These are phyloP conservation scores for Musca vetustissima DNA, from an alignment of 1,140 invertebrate species.

Conservation along the genomic window DNA sequence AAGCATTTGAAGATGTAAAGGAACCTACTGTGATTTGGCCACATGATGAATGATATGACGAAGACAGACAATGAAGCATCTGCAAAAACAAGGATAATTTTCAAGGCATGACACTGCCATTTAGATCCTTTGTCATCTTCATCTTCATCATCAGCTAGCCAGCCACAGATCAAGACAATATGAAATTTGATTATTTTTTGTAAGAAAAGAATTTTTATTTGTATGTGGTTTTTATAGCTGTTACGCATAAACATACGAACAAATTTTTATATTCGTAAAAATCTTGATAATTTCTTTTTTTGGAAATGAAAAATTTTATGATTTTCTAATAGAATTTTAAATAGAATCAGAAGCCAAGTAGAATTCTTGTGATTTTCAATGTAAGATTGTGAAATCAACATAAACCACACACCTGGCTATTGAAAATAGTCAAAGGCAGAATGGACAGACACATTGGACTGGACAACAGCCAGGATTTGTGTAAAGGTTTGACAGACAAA, in stretches of 20 bases:
- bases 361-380: neutral
- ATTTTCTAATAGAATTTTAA: neutral
- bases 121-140: no score
- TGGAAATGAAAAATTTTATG: neutral
- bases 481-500: no score
- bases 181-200: constrained; percentile 4
- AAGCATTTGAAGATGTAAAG: no score
- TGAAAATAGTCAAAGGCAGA: neutral
- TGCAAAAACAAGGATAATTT: no score
- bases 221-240: constrained; percentile 14
- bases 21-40: no score
- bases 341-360: neutral
- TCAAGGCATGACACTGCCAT: no score
- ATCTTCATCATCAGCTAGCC: no score
- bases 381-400: constrained; percentile 1
- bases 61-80: no score
- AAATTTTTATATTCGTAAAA: neutral
- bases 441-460: neutral
- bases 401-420: constrained; percentile 16
- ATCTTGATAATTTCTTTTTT: constrained; percentile 4
- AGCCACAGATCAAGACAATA: neutral
- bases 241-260: neutral
- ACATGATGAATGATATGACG: no score
- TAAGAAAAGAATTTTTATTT: neutral
- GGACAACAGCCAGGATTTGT: neutral